Evolutionary conservation across 2,797 vertebrate genomes (phyloP), one percentile per base, ranked within the genome.

Genomic region (Nannoperca obscura): DNA sequence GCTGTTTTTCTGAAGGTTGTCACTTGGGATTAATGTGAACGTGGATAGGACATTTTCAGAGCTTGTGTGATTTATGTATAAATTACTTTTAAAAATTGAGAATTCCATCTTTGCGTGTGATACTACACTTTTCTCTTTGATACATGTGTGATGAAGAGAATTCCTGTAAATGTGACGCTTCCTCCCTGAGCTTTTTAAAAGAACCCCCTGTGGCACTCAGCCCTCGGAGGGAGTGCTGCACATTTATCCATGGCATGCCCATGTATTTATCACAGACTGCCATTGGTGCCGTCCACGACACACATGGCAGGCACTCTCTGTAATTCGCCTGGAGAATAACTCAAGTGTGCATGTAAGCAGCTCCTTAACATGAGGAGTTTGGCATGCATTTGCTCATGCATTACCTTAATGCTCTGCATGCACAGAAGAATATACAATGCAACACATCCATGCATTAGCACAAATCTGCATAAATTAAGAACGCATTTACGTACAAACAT

Each of bases 271-370:
- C 42, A 54, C 47, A 80, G 47, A 52, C 57, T 77, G 71, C 77
- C 80, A 86, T 58, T 42, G 76, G 62, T 38, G 66, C 55, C 71
- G 34, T 65, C 65, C 47, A 36, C 77, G 78, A 72, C 76, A 79
- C 24, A 60, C 83, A 83, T 44, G 17, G 46, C 24, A 78, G 69
- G 71, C 84, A 73, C 76, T 74, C 58, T 17, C 61, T 40, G 49
- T 82, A 72, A 86, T 86, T 86, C 61, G 75, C 89, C 81, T 15
- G 60, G 30, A 83, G 80, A 80, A 49, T 66, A 54, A 63, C 83
- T 80, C 65, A 50, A 74, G 70, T 57, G 54, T 77, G 86, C 81
- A 84, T 54, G 86, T 76, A 50, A 87, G 72, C 69, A 66, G 79
- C 81, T 82, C 71, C 22, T 70, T 50, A 60, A 49, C 66, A 81